Percentiles rank a stretch among this genome's conserved stretches.
Conservation (phyloP, 1,140 invertebrate genomes). For the Phenacoccus solenopsis region DNA sequence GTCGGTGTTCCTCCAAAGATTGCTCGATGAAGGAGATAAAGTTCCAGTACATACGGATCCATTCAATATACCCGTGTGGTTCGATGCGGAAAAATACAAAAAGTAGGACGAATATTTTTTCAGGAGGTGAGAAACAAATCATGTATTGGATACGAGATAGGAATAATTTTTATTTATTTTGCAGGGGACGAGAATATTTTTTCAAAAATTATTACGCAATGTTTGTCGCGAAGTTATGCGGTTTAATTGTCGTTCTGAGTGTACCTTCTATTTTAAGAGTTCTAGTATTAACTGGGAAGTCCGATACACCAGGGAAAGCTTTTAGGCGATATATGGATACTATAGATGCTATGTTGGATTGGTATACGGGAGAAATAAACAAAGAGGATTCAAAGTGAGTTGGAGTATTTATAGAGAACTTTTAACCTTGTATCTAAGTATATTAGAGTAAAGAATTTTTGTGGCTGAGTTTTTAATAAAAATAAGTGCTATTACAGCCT, state of each 20-base stretch:
- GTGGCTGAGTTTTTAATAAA: no score
- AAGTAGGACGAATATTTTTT: not conserved
- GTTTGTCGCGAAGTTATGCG: slow-evolving; percentile 43
- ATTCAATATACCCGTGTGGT: not conserved
- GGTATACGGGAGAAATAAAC: slow-evolving; percentile 53
- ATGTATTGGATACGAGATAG: no score
- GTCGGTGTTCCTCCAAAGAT: not conserved
- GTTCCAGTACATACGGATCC: not conserved
- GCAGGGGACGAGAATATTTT: slow-evolving; percentile 48
- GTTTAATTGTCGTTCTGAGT: slow-evolving; percentile 46
- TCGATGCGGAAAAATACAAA: slow-evolving; percentile 1
- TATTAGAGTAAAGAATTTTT: no score
- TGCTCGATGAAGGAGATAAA: not conserved
- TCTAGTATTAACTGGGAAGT: slow-evolving; percentile 49
- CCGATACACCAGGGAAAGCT: slow-evolving; percentile 44
- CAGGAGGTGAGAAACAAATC: no score
- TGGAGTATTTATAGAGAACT: no score
- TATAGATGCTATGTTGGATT: slow-evolving; percentile 51
- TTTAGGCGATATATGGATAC: slow-evolving; percentile 65
- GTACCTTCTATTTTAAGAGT: slow-evolving; percentile 48
- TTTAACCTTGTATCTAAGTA: no score
- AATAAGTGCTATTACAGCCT: no score
- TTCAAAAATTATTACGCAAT: slow-evolving; percentile 44
- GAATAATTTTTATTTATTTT: no score
- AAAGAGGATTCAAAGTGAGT: slow-evolving; percentile 30